phyloP scores from a whole-genome alignment of 2,797 vertebrate genomes.

The Lepilemur septentrionalis region DNA sequence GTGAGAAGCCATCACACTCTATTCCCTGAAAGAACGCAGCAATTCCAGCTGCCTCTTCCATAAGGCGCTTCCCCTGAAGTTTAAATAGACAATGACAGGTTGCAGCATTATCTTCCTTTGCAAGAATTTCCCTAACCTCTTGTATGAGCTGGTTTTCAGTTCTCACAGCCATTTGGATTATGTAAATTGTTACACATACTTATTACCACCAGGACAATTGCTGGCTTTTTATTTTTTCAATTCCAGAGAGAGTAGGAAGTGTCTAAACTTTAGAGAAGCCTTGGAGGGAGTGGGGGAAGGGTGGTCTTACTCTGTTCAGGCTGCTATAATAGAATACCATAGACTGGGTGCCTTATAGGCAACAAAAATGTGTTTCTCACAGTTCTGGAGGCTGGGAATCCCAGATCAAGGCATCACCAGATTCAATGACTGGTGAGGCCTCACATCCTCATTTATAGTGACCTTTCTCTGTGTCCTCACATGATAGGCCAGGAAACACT shows the following conservation, averaged over 20 bases:
- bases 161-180: conserved; percentile 53
- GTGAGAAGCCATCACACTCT: conserved; percentile 30
- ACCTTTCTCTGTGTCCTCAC: neutral
- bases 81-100: conserved; percentile 65
- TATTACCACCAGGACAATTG: neutral
- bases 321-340: neutral
- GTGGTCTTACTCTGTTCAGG: neutral
- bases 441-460: neutral
- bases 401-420: neutral
- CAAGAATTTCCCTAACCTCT: conserved; percentile 25
- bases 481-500: neutral
- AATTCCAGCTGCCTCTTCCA: conserved; percentile 71
- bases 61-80: conserved; percentile 56
- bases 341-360: neutral
- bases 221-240: neutral
- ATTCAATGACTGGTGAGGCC: neutral
- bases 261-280: neutral
- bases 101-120: conserved; percentile 32
- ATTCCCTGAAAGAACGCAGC: conserved; percentile 44
- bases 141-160: neutral
- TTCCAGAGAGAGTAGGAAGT: neutral
- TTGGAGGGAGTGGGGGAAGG: neutral
- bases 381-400: neutral
- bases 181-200: conserved; percentile 5
- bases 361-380: neutral